These are phyloP conservation scores for Dimorphilus gyrociliatus DNA, from an alignment of 2,888 invertebrate species.

Conservation along the genomic window DNA sequence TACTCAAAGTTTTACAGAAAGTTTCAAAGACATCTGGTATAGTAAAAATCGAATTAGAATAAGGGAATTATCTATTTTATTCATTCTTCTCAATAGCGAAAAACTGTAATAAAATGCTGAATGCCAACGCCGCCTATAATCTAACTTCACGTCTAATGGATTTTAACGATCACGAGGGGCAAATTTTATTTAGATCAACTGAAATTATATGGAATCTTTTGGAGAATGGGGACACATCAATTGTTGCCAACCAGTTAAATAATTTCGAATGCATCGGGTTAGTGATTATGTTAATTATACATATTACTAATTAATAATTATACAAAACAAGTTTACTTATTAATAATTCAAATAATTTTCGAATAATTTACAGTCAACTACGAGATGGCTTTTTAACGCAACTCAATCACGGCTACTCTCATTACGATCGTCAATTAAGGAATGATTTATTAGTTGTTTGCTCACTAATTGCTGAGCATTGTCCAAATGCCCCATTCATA, in stretches of 20 bases:
- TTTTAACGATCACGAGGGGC: constrained; percentile 21
- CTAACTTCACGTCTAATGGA: constrained; percentile 28
- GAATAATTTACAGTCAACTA: constrained; percentile 23
- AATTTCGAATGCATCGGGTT: constrained; percentile 29
- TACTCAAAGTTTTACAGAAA: constrained; percentile 29
- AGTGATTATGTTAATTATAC: not conserved
- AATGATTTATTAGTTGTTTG: constrained; percentile 34
- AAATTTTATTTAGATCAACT: constrained; percentile 31
- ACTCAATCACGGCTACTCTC: constrained; percentile 33
- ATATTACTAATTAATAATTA: constrained; percentile 1
- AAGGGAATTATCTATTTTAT: not conserved
- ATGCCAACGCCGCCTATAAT: constrained; percentile 22
- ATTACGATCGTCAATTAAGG: constrained; percentile 33
- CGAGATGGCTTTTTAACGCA: constrained; percentile 34
- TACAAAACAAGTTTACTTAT: not conserved
- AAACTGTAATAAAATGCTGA: constrained; percentile 32
- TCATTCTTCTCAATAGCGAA: constrained; percentile 15
- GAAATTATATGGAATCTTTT: constrained; percentile 36
- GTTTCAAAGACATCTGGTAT: constrained; percentile 30
- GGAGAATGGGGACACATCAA: constrained; percentile 21
- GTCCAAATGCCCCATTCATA: constrained; percentile 30
- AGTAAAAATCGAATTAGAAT: constrained; percentile 3
- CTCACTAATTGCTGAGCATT: constrained; percentile 21
- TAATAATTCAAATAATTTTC: not conserved
- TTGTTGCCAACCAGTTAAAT: constrained; percentile 26